Conservation (phyloP, 2,797 vertebrate genomes). For the Megalops cyprinoides region DNA sequence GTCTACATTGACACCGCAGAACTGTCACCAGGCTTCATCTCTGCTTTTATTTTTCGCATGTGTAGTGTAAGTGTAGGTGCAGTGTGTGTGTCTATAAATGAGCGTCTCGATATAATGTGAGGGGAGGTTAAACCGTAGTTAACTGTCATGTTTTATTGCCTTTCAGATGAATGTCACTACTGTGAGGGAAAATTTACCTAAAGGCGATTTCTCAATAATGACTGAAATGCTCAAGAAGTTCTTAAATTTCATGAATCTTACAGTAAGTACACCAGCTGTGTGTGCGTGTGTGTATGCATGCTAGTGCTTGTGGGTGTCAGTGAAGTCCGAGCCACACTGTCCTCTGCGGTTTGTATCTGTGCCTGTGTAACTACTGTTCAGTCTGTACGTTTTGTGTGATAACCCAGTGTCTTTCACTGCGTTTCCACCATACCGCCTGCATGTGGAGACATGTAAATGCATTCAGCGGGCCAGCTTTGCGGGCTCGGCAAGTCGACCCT, state of each 20-base stretch:
- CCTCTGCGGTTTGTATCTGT: neutral
- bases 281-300: neutral
- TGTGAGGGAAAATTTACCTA: constrained; percentile 93
- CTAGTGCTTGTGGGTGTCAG: neutral
- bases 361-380: neutral
- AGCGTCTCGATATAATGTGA: neutral
- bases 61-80: neutral
- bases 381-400: neutral
- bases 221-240: constrained; percentile 99
- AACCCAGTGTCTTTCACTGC: neutral
- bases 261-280: constrained; percentile 77
- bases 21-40: neutral
- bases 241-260: constrained; percentile 99
- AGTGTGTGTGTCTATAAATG: neutral
- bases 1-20: neutral
- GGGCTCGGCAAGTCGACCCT: neutral
- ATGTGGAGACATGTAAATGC: neutral
- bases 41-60: neutral
- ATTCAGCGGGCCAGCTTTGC: too few relatives aligned
- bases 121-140: too few relatives aligned
- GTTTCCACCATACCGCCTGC: neutral
- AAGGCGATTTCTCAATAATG: constrained; percentile 98
- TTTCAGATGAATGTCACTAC: constrained; percentile 93
- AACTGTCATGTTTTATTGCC: neutral
- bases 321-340: neutral